Percentiles rank a stretch among this genome's conserved stretches.
Evolutionary conservation across 2,888 invertebrate genomes (phyloP).

Genomic region (Drosophila anceps): DNA sequence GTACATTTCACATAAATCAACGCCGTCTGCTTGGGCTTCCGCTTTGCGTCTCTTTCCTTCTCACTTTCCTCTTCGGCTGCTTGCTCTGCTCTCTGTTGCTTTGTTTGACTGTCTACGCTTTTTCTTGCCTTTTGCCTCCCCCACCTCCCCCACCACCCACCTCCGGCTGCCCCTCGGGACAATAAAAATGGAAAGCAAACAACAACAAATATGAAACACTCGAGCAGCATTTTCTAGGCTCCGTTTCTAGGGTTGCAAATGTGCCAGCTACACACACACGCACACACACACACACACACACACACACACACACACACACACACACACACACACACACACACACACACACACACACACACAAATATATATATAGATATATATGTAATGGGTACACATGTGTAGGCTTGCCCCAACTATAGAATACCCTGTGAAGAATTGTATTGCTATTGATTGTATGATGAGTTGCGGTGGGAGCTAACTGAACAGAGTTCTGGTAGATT

Average conservation of each 20-base stretch:
- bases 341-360: background rate
- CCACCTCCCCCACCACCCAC: background rate
- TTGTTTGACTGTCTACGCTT: constrained; percentile 30
- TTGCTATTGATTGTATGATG: background rate
- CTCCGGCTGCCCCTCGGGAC: constrained; percentile 19
- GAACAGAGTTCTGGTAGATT: background rate
- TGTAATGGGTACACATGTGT: background rate
- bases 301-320: too few species aligned
- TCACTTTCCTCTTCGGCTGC: constrained; percentile 4
- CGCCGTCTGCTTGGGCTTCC: constrained; percentile 59
- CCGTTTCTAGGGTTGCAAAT: constrained; percentile 52
- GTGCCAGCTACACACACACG: constrained; percentile 1
- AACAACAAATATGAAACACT: constrained; percentile 23
- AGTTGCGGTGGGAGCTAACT: background rate
- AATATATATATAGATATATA: background rate
- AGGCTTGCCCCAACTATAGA: background rate
- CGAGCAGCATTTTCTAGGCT: constrained; percentile 47
- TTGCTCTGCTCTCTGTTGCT: constrained; percentile 22
- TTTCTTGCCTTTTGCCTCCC: constrained; percentile 12
- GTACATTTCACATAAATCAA: constrained; percentile 64
- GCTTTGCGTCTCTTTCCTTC: constrained; percentile 12
- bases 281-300: too few species aligned
- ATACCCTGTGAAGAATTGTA: constrained; percentile 5
- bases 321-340: too few species aligned
- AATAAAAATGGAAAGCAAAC: constrained; percentile 29